phyloP scores from a whole-genome alignment of 2,113 vertebrate genomes.

The Rhinopithecus roxellana region DNA sequence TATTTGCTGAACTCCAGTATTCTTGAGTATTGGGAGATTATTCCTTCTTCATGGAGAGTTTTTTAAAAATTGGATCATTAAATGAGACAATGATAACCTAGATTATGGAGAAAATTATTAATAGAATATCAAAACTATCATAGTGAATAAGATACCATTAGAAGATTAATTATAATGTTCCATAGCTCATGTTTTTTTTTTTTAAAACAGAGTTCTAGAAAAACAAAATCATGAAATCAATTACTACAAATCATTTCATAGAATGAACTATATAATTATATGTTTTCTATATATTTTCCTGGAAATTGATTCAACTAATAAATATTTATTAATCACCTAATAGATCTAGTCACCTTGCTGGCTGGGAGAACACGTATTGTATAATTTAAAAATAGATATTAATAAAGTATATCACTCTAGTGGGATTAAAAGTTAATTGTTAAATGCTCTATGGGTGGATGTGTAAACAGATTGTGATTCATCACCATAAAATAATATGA shows the following conservation, averaged over 20 bases:
- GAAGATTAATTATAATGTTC: not conserved
- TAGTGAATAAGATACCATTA: not conserved
- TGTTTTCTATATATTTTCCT: not conserved
- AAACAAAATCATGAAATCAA: not conserved
- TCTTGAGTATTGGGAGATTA: not conserved
- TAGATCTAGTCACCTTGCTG: not conserved
- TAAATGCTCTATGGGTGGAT: not conserved
- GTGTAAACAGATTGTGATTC: not conserved
- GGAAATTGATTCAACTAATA: not conserved
- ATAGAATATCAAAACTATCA: not conserved
- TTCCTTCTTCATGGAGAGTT: not conserved
- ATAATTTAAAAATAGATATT: not conserved
- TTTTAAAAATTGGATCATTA: not conserved
- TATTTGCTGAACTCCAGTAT: not conserved
- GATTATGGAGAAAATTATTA: not conserved
- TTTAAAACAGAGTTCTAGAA: not conserved
- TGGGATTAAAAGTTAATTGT: not conserved
- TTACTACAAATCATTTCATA: not conserved
- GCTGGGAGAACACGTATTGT: not conserved
- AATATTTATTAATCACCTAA: not conserved
- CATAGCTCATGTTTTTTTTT: not conserved
- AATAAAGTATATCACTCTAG: not conserved
- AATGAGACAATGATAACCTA: not conserved
- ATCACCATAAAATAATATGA: not conserved
- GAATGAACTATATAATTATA: not conserved